Percentiles rank a stretch among this genome's conserved stretches.
Evolutionary conservation across 1,140 invertebrate genomes (phyloP).

Genomic region (Elymnias hypermnestra): DNA sequence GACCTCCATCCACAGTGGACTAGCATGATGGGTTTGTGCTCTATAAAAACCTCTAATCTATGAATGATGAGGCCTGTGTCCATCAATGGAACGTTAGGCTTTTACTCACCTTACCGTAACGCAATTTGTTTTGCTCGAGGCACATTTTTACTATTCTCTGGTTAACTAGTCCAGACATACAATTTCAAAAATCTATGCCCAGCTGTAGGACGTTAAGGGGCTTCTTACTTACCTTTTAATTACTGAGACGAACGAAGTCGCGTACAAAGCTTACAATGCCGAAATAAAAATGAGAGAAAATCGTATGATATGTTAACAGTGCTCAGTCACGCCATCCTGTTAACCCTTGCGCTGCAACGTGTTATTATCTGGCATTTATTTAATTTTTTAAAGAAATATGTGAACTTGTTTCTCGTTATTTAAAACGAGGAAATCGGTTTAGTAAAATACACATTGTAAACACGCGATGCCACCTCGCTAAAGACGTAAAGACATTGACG

Average conservation of each 20-base stretch:
- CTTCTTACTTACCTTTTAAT: too few relatives aligned
- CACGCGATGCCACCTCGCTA: constrained; percentile 35
- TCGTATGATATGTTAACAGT: constrained; percentile 12
- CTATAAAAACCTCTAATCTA: too few relatives aligned
- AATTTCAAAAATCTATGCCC: too few relatives aligned
- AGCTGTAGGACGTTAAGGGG: too few relatives aligned
- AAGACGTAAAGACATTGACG: constrained; percentile 6
- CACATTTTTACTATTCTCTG: too few relatives aligned
- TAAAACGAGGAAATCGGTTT: constrained; percentile 38
- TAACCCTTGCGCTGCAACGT: constrained; percentile 35
- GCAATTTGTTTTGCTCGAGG: too few relatives aligned
- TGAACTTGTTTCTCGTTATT: constrained; percentile 39
- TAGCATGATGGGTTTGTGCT: too few relatives aligned
- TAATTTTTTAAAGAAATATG: constrained; percentile 53
- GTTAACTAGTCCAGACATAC: too few relatives aligned
- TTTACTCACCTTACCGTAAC: too few relatives aligned
- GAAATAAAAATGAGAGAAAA: constrained; percentile 10
- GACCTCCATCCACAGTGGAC: too few relatives aligned
- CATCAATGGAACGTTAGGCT: too few relatives aligned
- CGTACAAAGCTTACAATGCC: background rate
- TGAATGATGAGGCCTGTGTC: too few relatives aligned
- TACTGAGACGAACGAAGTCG: constrained; percentile 4
- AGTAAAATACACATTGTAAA: constrained; percentile 49
- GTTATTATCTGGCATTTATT: constrained; percentile 60
- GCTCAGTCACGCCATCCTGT: constrained; percentile 49